A percentile compares a stretch with the other conserved stretches of the same genome.
Conservation (phyloP, 2,113 vertebrate genomes). For the Romanogobio albipinnatus region DNA sequence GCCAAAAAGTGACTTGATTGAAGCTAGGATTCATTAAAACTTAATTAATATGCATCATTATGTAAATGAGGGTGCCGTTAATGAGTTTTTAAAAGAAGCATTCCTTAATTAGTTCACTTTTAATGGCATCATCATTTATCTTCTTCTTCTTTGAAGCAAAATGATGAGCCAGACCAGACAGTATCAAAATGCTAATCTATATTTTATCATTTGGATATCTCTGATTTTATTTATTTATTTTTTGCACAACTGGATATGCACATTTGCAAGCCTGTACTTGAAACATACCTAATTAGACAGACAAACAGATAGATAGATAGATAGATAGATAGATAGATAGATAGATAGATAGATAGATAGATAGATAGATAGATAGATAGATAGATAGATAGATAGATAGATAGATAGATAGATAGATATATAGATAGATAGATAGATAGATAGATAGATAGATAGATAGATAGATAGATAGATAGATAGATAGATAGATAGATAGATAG, state of each 20-base stretch:
- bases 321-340: background rate
- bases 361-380: background rate
- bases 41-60: slow-evolving; percentile 99
- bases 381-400: background rate
- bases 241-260: slow-evolving; percentile 67
- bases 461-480: too few relatives aligned
- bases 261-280: slow-evolving; percentile 63
- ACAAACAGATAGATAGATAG: background rate
- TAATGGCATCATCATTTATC: slow-evolving; percentile 99
- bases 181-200: slow-evolving; percentile 81
- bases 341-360: background rate
- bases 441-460: background rate
- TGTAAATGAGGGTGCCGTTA: slow-evolving; percentile 99
- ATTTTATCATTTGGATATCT: slow-evolving; percentile 80
- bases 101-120: slow-evolving; percentile 99
- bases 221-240: slow-evolving; percentile 66
- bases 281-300: background rate
- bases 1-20: slow-evolving; percentile 99
- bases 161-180: slow-evolving; percentile 85
- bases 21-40: slow-evolving; percentile 99
- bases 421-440: background rate
- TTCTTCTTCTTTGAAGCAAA: slow-evolving; percentile 99
- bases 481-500: background rate
- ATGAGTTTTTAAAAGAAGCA: slow-evolving; percentile 99
- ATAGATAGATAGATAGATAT: background rate